A percentile compares a stretch with the other conserved stretches of the same genome.
Evolutionary conservation across 2,113 vertebrate species (phyloP).

Genomic region (Lepus timidus): DNA sequence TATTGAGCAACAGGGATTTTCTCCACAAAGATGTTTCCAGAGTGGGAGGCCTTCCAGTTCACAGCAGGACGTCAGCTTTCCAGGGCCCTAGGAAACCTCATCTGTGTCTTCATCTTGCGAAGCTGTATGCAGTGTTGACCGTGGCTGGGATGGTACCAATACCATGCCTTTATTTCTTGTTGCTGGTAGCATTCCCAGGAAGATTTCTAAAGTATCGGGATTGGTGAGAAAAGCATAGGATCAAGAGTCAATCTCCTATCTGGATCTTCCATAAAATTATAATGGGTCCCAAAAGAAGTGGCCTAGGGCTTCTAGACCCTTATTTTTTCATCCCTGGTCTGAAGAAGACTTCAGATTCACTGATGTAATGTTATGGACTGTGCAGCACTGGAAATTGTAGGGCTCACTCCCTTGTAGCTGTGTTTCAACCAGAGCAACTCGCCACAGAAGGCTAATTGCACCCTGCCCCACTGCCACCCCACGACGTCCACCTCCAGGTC

Average conservation of each 20-base stretch:
- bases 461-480: not conserved
- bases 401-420: not conserved
- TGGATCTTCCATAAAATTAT: not conserved
- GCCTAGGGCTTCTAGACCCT: not conserved
- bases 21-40: slow-evolving; percentile 49
- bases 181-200: not conserved
- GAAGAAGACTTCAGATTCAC: not conserved
- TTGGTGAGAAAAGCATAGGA: rapidly evolving
- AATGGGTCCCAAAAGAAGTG: not conserved
- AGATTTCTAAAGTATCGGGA: not conserved
- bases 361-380: not conserved
- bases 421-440: not conserved
- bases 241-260: not conserved
- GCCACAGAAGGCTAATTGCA: rapidly evolving
- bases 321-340: not conserved
- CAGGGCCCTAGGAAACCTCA: not conserved
- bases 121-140: not conserved
- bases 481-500: not conserved
- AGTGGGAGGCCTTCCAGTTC: not conserved
- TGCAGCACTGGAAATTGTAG: not conserved
- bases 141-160: not conserved
- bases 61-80: not conserved
- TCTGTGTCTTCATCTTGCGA: not conserved
- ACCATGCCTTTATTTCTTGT: not conserved
- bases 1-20: slow-evolving; percentile 18